Conservation (phyloP, 1,140 invertebrate species). For the Lamellibrachia luymesi region DNA sequence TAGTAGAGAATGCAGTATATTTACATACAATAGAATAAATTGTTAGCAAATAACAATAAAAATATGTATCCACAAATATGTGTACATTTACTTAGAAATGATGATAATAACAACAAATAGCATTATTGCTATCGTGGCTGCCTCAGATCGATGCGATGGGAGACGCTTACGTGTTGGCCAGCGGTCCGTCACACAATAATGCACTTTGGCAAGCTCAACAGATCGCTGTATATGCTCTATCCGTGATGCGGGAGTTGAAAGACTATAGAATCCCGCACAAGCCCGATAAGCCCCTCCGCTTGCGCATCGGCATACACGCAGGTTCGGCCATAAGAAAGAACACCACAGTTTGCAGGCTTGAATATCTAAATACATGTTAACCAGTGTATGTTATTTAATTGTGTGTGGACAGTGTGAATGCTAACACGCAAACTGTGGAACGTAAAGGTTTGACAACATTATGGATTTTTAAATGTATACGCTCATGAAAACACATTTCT, state of each 20-base stretch:
- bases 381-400: not conserved
- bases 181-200: not conserved
- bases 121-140: not conserved
- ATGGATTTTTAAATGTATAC: no score
- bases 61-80: no score
- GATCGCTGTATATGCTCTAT: not conserved
- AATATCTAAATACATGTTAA: not conserved
- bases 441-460: no score
- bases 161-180: not conserved
- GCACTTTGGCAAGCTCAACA: not conserved
- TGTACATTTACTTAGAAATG: no score
- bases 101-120: not conserved
- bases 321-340: not conserved
- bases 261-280: not conserved
- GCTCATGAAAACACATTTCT: no score
- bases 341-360: no score
- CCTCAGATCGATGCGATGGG: not conserved
- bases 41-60: no score
- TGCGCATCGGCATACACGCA: not conserved
- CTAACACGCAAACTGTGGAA: no score
- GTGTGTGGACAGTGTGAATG: not conserved
- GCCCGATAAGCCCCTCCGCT: not conserved
- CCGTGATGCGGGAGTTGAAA: not conserved
- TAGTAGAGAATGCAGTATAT: no score
- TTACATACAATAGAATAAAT: no score